Evolutionary conservation across 53 echinoderm and acorn worm genomes (phyloP), one percentile per base, ranked within the genome.

Genomic region (Apostichopus leukothele): DNA sequence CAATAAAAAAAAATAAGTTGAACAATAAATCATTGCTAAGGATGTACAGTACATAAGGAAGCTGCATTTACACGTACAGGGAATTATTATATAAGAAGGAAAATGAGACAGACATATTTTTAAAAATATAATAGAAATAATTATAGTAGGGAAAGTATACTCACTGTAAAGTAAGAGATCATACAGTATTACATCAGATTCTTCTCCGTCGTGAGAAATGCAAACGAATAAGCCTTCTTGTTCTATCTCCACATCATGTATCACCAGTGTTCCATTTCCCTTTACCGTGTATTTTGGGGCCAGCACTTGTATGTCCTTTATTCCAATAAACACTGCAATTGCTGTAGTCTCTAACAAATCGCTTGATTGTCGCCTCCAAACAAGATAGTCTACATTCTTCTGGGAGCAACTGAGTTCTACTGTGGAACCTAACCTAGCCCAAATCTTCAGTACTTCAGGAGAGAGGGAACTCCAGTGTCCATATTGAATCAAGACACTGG

Each of bases 401-500:
- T 68, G 11, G 68, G 68, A 68, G 0, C 68, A 68, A 10, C 19
- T 68, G 16, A 68, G 68, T 5, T 18, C 14, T 20, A 68, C 68
- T 18, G 16, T 5, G 19, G 68, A 68, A 12, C 68, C 20, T 16
- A 68, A n/a, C 1, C 1, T 68, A 5, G 16, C 19, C 68, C 11
- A 68, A 2, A n/a, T 16, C 68, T 0, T 5, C 14, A 68, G 13
- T 10, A 16, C 11, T 68, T 68, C 16, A 5, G 16, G 19, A 16
- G 16, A 18, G 16, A 18, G 19, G 5, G 68, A 68, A n/a, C 14
- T 68, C 16, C 19, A 14, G 16, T 68, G 1, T 14, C 68, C 68
- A 68, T 68, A 68, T n/a, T 68, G 68, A 68, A 68, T 68, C 68
- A 68, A 68, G 68, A 68, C 19, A 68, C 68, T 68, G 68, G 68